phyloP scores from a whole-genome alignment of 2,888 invertebrate species.

The Polyommatus icarus region DNA sequence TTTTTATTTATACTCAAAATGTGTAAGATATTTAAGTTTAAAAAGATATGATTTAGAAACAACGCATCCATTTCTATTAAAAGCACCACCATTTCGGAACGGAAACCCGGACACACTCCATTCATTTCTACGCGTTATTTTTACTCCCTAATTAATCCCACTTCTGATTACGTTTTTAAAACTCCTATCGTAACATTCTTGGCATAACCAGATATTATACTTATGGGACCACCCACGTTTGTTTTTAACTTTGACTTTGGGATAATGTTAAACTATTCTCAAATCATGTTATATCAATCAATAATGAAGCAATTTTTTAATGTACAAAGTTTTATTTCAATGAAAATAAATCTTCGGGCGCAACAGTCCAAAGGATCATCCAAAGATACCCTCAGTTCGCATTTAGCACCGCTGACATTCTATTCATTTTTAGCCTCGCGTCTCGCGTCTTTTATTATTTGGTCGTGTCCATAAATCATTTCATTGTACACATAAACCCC shows the following conservation, averaged over 20 bases:
- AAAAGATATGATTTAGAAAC: not conserved
- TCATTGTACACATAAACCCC: slow-evolving; percentile 60
- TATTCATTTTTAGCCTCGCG: slow-evolving; percentile 21
- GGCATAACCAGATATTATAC: not conserved
- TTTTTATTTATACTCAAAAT: no score
- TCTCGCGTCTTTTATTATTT: slow-evolving; percentile 34
- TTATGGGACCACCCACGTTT: not conserved
- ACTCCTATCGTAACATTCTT: not conserved
- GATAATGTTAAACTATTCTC: not conserved
- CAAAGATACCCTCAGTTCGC: not conserved
- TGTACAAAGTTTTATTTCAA: no score
- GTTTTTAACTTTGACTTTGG: not conserved
- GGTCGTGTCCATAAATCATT: slow-evolving; percentile 69
- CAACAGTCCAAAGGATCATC: not conserved
- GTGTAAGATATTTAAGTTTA: not conserved
- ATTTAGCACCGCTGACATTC: slow-evolving; percentile 14
- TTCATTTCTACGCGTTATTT: not conserved
- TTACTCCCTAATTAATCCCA: slow-evolving; percentile 1
- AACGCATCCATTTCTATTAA: not conserved
- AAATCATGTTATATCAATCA: not conserved
- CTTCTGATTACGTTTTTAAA: not conserved
- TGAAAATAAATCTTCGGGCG: no score
- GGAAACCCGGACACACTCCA: not conserved
- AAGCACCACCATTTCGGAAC: not conserved
- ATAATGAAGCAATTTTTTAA: not conserved